Evolutionary conservation across 2,797 vertebrate genomes (phyloP).

Genomic region (Semaprochilodus insignis): DNA sequence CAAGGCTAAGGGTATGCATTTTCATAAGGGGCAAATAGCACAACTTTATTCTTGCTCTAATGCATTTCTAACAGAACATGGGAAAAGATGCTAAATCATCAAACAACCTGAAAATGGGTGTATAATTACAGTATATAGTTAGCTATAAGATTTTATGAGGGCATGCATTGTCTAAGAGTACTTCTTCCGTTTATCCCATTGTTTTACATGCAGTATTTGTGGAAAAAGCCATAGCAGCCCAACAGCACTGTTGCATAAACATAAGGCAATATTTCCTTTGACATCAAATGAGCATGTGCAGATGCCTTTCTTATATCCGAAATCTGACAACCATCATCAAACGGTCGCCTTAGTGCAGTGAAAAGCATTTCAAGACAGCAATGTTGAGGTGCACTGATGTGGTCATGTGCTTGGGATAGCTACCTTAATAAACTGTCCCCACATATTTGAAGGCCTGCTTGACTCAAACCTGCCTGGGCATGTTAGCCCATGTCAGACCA

Average conservation of each 20-base stretch:
- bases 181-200: neutral
- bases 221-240: neutral
- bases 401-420: neutral
- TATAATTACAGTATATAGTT: neutral
- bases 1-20: neutral
- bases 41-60: too few relatives aligned
- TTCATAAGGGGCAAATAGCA: neutral
- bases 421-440: neutral
- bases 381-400: neutral
- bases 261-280: neutral
- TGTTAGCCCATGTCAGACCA: conserved; percentile 7
- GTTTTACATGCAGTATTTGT: neutral
- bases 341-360: neutral
- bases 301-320: neutral
- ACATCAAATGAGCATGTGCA: neutral
- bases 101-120: too few relatives aligned
- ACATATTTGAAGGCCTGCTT: conserved; percentile 10
- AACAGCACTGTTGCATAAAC: neutral
- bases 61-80: too few relatives aligned
- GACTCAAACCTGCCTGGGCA: conserved; percentile 16
- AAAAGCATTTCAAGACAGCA: neutral
- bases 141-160: neutral
- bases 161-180: neutral
- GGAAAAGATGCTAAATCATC: too few relatives aligned
- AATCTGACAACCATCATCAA: neutral